Percentiles rank a stretch among this genome's conserved stretches.
Conservation (phyloP, 2,888 invertebrate genomes). For the Hartigia nigra region DNA sequence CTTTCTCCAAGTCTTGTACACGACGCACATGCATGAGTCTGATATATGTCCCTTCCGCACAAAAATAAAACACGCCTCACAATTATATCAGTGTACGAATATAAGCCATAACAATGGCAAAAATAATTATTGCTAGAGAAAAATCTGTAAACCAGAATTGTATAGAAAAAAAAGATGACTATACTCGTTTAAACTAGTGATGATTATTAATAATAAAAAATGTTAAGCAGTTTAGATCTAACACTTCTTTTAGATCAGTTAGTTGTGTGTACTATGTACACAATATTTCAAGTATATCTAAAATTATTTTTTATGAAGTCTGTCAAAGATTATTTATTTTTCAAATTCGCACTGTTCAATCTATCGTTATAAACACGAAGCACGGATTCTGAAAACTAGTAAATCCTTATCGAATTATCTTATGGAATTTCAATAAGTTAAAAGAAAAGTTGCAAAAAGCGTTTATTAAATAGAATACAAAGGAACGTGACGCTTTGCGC, state of each 20-base stretch:
- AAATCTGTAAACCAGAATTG: background rate
- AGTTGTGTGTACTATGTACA: background rate
- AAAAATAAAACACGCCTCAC: background rate
- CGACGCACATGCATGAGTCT: background rate
- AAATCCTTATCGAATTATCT: background rate
- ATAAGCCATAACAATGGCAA: background rate
- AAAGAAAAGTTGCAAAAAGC: background rate
- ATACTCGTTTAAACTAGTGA: background rate
- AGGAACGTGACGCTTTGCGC: conserved; percentile 3
- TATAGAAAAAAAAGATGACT: background rate
- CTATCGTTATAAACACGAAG: background rate
- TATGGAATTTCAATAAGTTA: background rate
- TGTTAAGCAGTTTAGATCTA: background rate
- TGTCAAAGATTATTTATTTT: background rate
- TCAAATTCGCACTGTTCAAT: background rate
- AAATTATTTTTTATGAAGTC: background rate
- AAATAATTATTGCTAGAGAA: background rate
- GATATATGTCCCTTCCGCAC: background rate
- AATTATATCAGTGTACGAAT: background rate
- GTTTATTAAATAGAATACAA: background rate
- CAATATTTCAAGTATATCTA: background rate
- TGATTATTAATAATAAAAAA: background rate
- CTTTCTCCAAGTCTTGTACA: background rate
- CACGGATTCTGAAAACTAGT: background rate
- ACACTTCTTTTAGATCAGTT: background rate